Evolutionary conservation across 30 jellyfish, hydroid and myxozoan genomes (phyloP).

Genomic region (Turritopsis dohrnii): DNA sequence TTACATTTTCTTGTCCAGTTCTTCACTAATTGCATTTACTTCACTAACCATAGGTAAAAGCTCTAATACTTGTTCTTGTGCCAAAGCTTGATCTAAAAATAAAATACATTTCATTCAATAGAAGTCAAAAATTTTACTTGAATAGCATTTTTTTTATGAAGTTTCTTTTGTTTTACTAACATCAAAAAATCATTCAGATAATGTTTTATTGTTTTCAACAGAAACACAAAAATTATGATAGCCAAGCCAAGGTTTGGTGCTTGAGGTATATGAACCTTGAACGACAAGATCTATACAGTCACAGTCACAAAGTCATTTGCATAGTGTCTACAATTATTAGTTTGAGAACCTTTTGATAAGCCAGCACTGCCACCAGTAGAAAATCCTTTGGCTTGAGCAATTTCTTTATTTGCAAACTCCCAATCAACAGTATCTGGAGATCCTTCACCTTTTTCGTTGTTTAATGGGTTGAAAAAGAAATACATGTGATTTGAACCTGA

Average conservation of each 20-base stretch:
- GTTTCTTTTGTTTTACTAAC: too few relatives aligned
- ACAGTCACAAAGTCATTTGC: too few relatives aligned
- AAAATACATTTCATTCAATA: too few relatives aligned
- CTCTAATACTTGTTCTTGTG: constrained; percentile 96
- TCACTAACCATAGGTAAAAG: constrained; percentile 92
- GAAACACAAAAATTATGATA: too few relatives aligned
- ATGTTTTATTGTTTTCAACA: too few relatives aligned
- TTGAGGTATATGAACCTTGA: too few relatives aligned
- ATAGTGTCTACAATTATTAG: neutral
- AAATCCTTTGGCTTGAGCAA: constrained; percentile 98
- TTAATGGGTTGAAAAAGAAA: constrained; percentile 80
- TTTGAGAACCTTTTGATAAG: constrained; percentile 68
- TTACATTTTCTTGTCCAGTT: constrained; percentile 92
- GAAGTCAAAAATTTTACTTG: too few relatives aligned
- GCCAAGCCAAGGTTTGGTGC: too few relatives aligned
- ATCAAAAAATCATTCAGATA: too few relatives aligned
- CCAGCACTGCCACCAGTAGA: constrained; percentile 97
- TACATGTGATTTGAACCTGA: constrained; percentile 93
- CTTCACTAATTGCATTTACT: constrained; percentile 98
- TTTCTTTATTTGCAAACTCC: constrained; percentile 98
- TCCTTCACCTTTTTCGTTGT: constrained; percentile 77
- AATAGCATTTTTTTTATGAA: too few relatives aligned
- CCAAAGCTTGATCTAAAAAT: constrained; percentile 68
- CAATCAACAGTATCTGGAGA: constrained; percentile 90
- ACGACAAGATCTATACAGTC: too few relatives aligned